A percentile compares a stretch with the other conserved stretches of the same genome.
These are phyloP conservation scores for Hemicrepidius hirtus DNA, from an alignment of 2,888 invertebrate genomes.

Conservation along the genomic window DNA sequence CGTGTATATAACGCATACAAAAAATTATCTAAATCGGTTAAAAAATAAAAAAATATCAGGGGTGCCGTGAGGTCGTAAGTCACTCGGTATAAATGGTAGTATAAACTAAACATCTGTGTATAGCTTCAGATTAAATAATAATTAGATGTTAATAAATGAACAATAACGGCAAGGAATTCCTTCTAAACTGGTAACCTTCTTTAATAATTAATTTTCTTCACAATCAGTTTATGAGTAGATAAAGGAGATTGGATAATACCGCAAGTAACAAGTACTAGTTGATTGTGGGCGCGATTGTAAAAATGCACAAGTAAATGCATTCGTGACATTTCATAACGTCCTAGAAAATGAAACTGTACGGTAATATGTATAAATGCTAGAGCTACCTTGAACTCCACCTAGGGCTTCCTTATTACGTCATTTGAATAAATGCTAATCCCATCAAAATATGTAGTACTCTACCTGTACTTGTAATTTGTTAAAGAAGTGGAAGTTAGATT, in stretches of 20 bases:
- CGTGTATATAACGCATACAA: too few relatives aligned
- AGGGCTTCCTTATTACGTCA: slow-evolving; percentile 60
- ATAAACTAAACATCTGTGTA: too few relatives aligned
- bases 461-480: neutral
- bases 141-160: slow-evolving; percentile 12
- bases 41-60: too few relatives aligned
- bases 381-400: slow-evolving; percentile 64
- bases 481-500: neutral
- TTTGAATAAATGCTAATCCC: slow-evolving; percentile 31
- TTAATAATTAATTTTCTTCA: slow-evolving; percentile 34
- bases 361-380: slow-evolving; percentile 59
- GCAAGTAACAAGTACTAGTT: slow-evolving; percentile 29
- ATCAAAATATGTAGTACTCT: too few relatives aligned
- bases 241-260: slow-evolving; percentile 14
- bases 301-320: slow-evolving; percentile 54
- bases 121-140: too few relatives aligned
- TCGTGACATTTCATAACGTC: slow-evolving; percentile 57
- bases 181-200: slow-evolving; percentile 52
- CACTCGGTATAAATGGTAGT: too few relatives aligned
- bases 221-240: neutral
- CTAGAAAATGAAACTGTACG: slow-evolving; percentile 63
- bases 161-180: slow-evolving; percentile 54
- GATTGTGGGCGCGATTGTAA: slow-evolving; percentile 56
- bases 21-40: too few relatives aligned
- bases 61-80: too few relatives aligned